These are phyloP conservation scores for Phylloscopus whistleri DNA, from an alignment of 2,113 vertebrate genomes.

Conservation along the genomic window DNA sequence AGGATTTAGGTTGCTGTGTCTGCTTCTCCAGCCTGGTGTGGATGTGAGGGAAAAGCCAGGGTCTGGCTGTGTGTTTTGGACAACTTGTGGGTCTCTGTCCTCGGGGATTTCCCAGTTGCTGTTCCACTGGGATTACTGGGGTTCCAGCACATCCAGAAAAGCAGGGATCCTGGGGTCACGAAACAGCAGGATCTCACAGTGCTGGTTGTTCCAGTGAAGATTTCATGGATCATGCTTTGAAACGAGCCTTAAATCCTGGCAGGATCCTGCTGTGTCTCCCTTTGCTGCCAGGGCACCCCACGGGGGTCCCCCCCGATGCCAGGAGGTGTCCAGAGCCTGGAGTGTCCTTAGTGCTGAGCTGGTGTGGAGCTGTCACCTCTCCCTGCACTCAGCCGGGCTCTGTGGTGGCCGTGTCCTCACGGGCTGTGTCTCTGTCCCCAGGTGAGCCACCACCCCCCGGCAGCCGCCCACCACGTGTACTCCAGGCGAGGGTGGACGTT, in stretches of 20 bases:
- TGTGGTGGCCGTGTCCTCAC: neutral
- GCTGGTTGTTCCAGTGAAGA: accelerated
- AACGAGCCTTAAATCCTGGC: neutral
- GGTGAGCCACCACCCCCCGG: conserved; percentile 97
- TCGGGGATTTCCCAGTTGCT: neutral
- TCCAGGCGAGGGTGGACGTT: conserved; percentile 92
- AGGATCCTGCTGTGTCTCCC: neutral
- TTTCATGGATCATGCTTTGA: neutral
- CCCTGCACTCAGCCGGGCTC: accelerated
- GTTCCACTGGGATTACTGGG: neutral
- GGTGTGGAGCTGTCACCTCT: neutral
- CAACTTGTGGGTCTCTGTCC: neutral
- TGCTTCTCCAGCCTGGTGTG: accelerated
- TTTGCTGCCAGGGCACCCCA: neutral
- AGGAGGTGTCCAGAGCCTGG: neutral
- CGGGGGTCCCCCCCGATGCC: accelerated
- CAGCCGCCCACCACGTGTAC: conserved; percentile 92
- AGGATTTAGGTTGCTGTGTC: too few relatives aligned
- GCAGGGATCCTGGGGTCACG: neutral
- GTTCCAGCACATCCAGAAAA: neutral
- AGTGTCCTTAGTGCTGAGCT: neutral
- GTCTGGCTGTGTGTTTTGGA: neutral
- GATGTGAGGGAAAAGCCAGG: neutral
- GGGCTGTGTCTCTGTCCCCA: conserved; percentile 43
- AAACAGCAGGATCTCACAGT: neutral